Evolutionary conservation across 2,888 invertebrate species (phyloP).

Genomic region (Spatulosminthurus flaviceps): DNA sequence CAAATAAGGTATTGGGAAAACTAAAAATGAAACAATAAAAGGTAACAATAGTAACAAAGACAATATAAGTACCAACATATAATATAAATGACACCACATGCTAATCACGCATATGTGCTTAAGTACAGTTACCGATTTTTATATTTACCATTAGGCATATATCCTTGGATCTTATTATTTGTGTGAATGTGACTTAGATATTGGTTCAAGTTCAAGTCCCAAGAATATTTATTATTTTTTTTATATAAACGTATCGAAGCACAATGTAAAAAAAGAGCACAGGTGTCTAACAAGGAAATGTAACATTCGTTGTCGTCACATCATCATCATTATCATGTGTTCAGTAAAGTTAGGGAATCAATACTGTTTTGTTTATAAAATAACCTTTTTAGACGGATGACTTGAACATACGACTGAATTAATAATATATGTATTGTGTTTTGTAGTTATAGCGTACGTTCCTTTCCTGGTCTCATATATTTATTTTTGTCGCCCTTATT

Average conservation of each 20-base stretch:
- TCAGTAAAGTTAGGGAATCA: neutral
- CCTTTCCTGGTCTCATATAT: neutral
- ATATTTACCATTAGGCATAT: neutral
- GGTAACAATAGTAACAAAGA: slow-evolving; percentile 5
- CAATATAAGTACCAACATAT: slow-evolving; percentile 14
- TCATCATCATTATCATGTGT: neutral
- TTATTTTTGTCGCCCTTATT: neutral
- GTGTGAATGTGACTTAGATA: slow-evolving; percentile 33
- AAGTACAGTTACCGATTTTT: slow-evolving; percentile 1
- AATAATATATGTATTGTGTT: slow-evolving; percentile 15
- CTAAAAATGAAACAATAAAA: neutral
- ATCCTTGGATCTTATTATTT: slow-evolving; percentile 29
- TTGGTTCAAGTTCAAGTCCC: slow-evolving; percentile 32
- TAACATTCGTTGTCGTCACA: slow-evolving; percentile 1
- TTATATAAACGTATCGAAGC: neutral
- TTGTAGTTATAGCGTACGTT: neutral
- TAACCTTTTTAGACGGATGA: neutral
- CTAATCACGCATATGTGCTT: neutral
- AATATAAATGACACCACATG: neutral
- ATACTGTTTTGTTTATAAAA: neutral
- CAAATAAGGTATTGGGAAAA: too few relatives aligned
- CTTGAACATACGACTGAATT: neutral
- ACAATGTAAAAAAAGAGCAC: slow-evolving; percentile 23
- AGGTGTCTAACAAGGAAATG: slow-evolving; percentile 14
- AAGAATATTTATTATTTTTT: slow-evolving; percentile 8